Evolutionary conservation across 1,140 invertebrate species (phyloP).

Genomic region (Platorchestia sp.): DNA sequence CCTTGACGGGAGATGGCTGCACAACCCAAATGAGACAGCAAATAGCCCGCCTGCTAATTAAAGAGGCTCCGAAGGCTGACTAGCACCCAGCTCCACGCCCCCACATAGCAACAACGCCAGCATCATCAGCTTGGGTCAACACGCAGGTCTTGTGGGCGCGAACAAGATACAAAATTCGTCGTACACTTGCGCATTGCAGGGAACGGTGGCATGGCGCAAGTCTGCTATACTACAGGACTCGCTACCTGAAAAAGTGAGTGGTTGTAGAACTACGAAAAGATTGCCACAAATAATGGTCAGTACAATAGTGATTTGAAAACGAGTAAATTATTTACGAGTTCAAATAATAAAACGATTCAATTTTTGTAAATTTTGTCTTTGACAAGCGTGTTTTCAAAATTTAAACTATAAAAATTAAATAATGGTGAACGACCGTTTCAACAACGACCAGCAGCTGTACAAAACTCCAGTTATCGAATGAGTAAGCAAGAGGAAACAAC

Average conservation of each 20-base stretch:
- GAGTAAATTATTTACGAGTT: too few relatives aligned
- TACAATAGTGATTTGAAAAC: too few relatives aligned
- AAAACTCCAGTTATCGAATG: background rate
- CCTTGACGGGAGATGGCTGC: background rate
- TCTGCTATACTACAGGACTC: too few relatives aligned
- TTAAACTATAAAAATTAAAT: too few relatives aligned
- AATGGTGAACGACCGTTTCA: background rate
- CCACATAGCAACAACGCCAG: background rate
- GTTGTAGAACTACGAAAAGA: too few relatives aligned
- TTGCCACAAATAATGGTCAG: too few relatives aligned
- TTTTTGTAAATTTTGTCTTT: background rate
- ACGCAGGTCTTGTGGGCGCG: background rate
- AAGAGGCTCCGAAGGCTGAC: background rate
- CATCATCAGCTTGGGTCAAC: background rate
- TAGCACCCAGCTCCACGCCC: too few relatives aligned
- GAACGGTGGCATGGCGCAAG: background rate
- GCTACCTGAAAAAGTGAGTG: too few relatives aligned
- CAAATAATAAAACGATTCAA: too few relatives aligned
- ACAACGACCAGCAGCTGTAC: background rate
- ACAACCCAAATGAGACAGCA: slow-evolving; percentile 16
- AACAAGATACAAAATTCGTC: too few relatives aligned
- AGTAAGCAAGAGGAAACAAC: background rate
- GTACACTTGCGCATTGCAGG: background rate
- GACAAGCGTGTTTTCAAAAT: background rate
- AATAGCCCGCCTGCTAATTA: slow-evolving; percentile 1